These are phyloP conservation scores for Grammatotria lemairii DNA, from an alignment of 2,113 vertebrate genomes.

Conservation along the genomic window DNA sequence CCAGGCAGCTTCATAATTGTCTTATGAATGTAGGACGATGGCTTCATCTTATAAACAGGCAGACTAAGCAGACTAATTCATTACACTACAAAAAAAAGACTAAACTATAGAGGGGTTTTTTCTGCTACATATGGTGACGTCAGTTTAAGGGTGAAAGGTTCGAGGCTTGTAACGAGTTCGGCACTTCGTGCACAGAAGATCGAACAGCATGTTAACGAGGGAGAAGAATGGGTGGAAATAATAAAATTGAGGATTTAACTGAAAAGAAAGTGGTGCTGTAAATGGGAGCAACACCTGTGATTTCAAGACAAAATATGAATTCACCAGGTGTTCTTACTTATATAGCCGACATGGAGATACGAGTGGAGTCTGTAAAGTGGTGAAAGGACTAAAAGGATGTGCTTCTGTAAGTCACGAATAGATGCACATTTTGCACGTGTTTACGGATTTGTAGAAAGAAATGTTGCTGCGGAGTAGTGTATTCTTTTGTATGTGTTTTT, in stretches of 20 bases:
- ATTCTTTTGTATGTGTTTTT: background rate
- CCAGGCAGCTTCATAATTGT: background rate
- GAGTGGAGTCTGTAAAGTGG: background rate
- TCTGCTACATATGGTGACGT: background rate
- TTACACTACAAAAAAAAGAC: background rate
- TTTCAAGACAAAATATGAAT: background rate
- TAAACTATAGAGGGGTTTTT: rapidly evolving
- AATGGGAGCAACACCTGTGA: background rate
- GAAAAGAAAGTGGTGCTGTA: background rate
- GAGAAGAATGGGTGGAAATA: background rate
- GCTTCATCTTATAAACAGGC: background rate
- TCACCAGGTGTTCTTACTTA: background rate
- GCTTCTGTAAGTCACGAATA: background rate
- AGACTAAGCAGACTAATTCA: background rate
- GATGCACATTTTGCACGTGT: background rate
- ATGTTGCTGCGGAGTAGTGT: background rate
- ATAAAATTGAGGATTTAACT: background rate
- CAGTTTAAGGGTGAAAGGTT: background rate
- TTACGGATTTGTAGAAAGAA: background rate
- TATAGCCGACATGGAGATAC: rapidly evolving
- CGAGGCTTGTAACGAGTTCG: background rate
- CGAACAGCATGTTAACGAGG: background rate
- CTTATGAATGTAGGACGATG: background rate
- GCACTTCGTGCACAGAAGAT: background rate
- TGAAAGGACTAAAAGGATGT: background rate